These are phyloP conservation scores for Paramacrobiotus metropolitanus DNA, from an alignment of 1,140 invertebrate genomes.

Conservation along the genomic window DNA sequence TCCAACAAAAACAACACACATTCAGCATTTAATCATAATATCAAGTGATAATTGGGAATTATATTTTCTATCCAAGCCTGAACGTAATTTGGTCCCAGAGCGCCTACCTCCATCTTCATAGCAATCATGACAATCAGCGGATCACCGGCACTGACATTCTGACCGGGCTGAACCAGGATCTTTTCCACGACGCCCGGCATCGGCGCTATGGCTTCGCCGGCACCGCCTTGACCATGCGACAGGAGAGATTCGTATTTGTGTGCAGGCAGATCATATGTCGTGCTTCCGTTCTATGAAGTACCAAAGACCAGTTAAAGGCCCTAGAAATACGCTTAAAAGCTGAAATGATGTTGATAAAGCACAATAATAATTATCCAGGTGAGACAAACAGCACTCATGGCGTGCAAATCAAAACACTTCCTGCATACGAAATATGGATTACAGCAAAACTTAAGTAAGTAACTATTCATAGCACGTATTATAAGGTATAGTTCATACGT, in stretches of 20 bases:
- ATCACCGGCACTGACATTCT: too few relatives aligned
- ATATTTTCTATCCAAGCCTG: too few relatives aligned
- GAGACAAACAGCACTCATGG: neutral
- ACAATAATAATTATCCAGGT: neutral
- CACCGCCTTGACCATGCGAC: conserved; percentile 16
- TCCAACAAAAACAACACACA: too few relatives aligned
- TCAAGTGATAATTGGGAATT: too few relatives aligned
- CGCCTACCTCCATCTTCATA: conserved; percentile 98
- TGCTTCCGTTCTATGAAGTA: conserved; percentile 21
- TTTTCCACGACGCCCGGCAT: conserved; percentile 90
- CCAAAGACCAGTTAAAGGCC: neutral
- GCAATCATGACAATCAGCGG: conserved; percentile 72
- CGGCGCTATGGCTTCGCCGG: conserved; percentile 45
- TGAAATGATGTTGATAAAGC: neutral
- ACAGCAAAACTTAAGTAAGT: too few relatives aligned
- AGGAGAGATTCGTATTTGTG: conserved; percentile 22
- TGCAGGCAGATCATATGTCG: conserved; percentile 22
- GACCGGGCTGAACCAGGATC: conserved; percentile 51
- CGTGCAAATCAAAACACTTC: neutral
- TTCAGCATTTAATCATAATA: too few relatives aligned
- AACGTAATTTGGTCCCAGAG: too few relatives aligned
- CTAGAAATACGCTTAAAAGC: neutral
- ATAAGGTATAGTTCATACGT: too few relatives aligned
- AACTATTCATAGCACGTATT: too few relatives aligned
- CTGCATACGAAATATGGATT: too few relatives aligned